Evolutionary conservation across 2,888 invertebrate genomes (phyloP).

Genomic region (Sarcophaga variegata): DNA sequence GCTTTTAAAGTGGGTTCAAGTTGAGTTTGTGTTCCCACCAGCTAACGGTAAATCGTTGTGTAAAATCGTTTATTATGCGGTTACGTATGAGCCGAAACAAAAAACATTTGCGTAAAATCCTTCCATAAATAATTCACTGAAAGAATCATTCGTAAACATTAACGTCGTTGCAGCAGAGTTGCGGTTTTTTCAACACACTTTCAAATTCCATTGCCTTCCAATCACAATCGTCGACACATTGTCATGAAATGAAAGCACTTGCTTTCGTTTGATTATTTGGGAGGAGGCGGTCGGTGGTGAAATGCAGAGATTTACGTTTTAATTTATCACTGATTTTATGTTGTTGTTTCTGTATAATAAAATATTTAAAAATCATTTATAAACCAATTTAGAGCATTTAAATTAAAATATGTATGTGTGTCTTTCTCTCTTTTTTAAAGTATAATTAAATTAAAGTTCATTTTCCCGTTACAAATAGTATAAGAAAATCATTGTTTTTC

Average conservation of each 20-base stretch:
- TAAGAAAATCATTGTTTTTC: not conserved
- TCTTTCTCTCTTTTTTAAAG: not conserved
- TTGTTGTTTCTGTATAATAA: constrained; percentile 16
- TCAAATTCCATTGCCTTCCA: not conserved
- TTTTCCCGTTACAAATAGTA: not conserved
- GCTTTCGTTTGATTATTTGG: not conserved
- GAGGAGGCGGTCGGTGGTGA: too few species aligned
- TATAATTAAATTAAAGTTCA: constrained; percentile 20
- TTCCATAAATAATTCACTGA: constrained; percentile 54
- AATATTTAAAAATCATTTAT: constrained; percentile 21
- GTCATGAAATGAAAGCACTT: not conserved
- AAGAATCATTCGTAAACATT: constrained; percentile 16
- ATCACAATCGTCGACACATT: not conserved
- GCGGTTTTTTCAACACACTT: not conserved
- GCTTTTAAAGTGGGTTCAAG: constrained; percentile 19
- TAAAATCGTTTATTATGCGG: not conserved
- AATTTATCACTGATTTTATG: constrained; percentile 6
- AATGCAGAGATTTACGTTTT: not conserved
- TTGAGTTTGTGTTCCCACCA: not conserved
- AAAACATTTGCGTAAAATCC: constrained; percentile 45
- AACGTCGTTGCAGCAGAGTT: not conserved
- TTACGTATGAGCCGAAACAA: not conserved
- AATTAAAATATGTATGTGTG: constrained; percentile 7
- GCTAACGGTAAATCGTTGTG: constrained; percentile 37
- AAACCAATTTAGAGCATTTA: constrained; percentile 20